A percentile compares a stretch with the other conserved stretches of the same genome.
phyloP scores from a whole-genome alignment of 2,888 invertebrate species.

The Trissolcus japonicus region DNA sequence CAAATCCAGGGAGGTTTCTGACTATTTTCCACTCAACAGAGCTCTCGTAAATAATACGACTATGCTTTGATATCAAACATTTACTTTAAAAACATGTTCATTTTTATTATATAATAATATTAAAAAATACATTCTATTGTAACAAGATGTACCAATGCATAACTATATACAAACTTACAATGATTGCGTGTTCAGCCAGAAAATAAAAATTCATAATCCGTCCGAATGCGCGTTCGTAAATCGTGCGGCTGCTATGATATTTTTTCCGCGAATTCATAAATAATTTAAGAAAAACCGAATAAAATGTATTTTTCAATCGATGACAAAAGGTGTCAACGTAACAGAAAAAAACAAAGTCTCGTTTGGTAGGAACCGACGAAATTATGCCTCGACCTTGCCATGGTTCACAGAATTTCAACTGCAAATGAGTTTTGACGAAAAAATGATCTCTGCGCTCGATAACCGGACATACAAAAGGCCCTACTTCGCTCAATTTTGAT shows the following conservation, averaged over 20 bases:
- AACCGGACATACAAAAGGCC: slow-evolving; percentile 11
- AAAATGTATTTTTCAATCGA: slow-evolving; percentile 33
- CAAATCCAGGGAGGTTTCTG: slow-evolving; percentile 5
- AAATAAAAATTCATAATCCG: slow-evolving; percentile 11
- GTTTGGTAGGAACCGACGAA: slow-evolving; percentile 23
- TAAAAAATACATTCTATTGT: slow-evolving; percentile 48
- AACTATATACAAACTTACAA: slow-evolving; percentile 44
- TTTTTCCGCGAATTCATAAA: slow-evolving; percentile 17
- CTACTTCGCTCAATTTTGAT: slow-evolving; percentile 25
- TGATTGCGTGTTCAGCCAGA: slow-evolving; percentile 19
- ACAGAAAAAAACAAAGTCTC: slow-evolving; percentile 5
- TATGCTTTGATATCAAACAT: slow-evolving; percentile 24
- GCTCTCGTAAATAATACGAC: slow-evolving; percentile 17
- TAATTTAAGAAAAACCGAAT: slow-evolving; percentile 14
- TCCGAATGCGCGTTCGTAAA: background rate
- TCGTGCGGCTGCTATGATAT: background rate
- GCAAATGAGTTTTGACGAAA: background rate
- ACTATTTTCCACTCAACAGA: background rate
- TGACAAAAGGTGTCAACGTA: slow-evolving; percentile 2
- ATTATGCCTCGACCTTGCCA: slow-evolving; percentile 1
- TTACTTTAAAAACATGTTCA: slow-evolving; percentile 34
- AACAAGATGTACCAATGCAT: slow-evolving; percentile 36
- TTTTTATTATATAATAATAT: slow-evolving; percentile 47
- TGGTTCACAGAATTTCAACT: slow-evolving; percentile 6
- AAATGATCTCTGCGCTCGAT: slow-evolving; percentile 5